Evolutionary conservation across 2,888 invertebrate genomes (phyloP), one percentile per base, ranked within the genome.

Genomic region (Sphecodes monilicornis): DNA sequence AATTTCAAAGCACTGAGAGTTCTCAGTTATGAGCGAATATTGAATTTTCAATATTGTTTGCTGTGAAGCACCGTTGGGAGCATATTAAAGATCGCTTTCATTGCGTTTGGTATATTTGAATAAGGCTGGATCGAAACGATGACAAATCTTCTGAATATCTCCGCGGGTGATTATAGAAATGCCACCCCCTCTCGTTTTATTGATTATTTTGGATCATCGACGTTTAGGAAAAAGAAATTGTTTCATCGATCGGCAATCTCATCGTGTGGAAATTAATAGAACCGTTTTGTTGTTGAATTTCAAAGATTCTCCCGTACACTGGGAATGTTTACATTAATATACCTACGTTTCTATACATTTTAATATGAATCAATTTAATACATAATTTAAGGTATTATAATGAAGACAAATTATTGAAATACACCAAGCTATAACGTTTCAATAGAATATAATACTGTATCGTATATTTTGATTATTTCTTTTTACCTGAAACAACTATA

Each of bases 71-170:
- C 64, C 8, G 66, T 36, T 22, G 18, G 22, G 18, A 36, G 3
- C 36, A 66, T 66, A 36, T 66, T 66, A 66, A 66, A 36, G 36
- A 66, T 66, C 66, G 36, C 22, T 66, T 66, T 11, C 36, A 66
- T 66, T 32, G 66, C 36, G 18, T 66, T 36, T 66, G 66, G 36
- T 60, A 36, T 22, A 66, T 36, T 36, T 22, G 66, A 36, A 60
- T 60, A 60, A 60, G 29, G 29, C n/a, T 16, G 29, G 60, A 60
- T 60, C 60, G 29, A 26, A 13, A 57, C 36, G 32, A 68, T 68
- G 60, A 60, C 60, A 60, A 60, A 60, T 29, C 60, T 60, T 60
- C 29, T 60, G 60, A 29, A 60, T 16, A 60, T 29, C 29, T 16
- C 22, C 16, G 13, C 57, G 26, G 57, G 5, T 57, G 26, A 26